These are phyloP conservation scores for Hydropsyche betteni DNA, from an alignment of 2,888 invertebrate genomes.

Conservation along the genomic window DNA sequence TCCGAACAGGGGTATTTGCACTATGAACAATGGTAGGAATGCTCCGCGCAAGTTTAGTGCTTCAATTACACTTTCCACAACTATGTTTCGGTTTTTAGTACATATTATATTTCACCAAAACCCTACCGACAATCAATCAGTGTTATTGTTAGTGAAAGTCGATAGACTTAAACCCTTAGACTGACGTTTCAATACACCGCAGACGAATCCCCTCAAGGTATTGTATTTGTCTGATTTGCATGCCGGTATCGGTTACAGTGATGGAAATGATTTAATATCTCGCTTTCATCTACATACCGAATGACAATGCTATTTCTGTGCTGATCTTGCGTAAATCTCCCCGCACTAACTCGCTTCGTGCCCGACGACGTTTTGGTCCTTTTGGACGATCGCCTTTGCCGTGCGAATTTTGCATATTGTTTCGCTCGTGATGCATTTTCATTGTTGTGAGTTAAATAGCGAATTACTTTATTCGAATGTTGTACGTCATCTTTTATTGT, in stretches of 20 bases:
- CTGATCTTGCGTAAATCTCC: slow-evolving; percentile 16
- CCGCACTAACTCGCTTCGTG: background rate
- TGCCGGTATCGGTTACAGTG: slow-evolving; percentile 27
- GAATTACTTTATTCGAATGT: background rate
- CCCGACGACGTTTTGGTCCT: background rate
- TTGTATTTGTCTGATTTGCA: slow-evolving; percentile 31
- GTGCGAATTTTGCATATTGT: background rate
- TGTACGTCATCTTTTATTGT: slow-evolving; percentile 7
- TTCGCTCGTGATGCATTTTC: background rate
- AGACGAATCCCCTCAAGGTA: slow-evolving; percentile 30
- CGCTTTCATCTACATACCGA: slow-evolving; percentile 26
- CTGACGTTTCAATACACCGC: slow-evolving; percentile 33
- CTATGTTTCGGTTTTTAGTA: slow-evolving; percentile 23
- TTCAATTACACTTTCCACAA: slow-evolving; percentile 11
- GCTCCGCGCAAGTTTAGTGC: background rate
- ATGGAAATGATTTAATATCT: slow-evolving; percentile 27
- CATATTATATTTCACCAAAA: slow-evolving; percentile 33
- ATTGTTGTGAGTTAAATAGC: background rate
- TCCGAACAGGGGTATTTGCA: background rate
- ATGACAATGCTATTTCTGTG: slow-evolving; percentile 8
- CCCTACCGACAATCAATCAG: slow-evolving; percentile 31
- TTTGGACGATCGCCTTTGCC: background rate
- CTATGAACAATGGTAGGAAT: background rate
- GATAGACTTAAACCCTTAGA: slow-evolving; percentile 27
- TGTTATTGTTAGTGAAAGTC: slow-evolving; percentile 32